These are phyloP conservation scores for Python bivittatus DNA, from an alignment of 2,113 vertebrate species.

Conservation along the genomic window DNA sequence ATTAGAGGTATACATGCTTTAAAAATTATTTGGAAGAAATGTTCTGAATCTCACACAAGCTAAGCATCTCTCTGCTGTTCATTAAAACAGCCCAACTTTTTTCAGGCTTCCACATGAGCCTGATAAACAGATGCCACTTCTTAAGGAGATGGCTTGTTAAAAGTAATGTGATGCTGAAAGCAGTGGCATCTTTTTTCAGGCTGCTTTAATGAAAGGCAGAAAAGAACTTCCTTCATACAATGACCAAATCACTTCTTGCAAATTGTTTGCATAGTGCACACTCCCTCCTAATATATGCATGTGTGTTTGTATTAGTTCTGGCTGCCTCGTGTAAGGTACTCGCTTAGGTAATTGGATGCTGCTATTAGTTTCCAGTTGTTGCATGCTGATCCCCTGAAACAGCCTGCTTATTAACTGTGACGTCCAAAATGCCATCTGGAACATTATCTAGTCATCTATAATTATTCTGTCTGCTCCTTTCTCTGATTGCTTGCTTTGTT, in stretches of 20 bases:
- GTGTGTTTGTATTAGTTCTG: neutral
- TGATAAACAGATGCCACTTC: neutral
- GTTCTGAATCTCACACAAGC: neutral
- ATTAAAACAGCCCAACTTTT: neutral
- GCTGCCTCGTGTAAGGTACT: constrained; percentile 7
- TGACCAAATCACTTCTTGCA: neutral
- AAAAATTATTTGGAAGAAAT: neutral
- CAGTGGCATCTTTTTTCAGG: neutral
- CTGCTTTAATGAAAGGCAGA: neutral
- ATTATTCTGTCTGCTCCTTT: constrained; percentile 48
- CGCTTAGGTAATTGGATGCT: constrained; percentile 41
- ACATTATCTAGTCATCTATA: constrained; percentile 44
- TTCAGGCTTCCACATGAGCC: neutral
- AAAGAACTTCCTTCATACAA: neutral
- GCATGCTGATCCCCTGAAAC: constrained; percentile 43
- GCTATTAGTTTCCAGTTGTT: constrained; percentile 49
- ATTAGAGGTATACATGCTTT: neutral
- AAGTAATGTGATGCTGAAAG: neutral
- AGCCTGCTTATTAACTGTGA: constrained; percentile 48
- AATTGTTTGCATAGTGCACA: neutral
- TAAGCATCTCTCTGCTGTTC: neutral
- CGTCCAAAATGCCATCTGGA: constrained; percentile 57
- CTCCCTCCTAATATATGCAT: neutral
- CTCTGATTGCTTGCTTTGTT: constrained; percentile 47
- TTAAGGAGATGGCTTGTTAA: neutral